phyloP scores from a whole-genome alignment of 1,140 invertebrate species.

The Magallana ariakensis region DNA sequence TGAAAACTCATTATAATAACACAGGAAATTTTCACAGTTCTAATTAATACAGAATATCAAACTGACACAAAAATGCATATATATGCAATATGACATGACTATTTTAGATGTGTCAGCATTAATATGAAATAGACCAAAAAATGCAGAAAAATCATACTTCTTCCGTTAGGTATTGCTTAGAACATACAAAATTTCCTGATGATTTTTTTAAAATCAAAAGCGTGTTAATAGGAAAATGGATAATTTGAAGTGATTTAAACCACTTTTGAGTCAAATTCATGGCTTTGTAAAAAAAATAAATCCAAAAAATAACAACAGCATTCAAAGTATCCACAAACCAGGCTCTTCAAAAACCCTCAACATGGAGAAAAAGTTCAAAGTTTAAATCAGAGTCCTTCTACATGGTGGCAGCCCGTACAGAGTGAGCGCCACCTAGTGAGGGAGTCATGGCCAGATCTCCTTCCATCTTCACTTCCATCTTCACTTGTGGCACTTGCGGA shows the following conservation, averaged over 20 bases:
- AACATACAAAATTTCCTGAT: constrained; percentile 34
- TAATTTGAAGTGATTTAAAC: constrained; percentile 23
- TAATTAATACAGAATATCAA: constrained; percentile 1
- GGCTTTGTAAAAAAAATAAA: constrained; percentile 16
- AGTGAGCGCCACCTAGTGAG: constrained; percentile 32
- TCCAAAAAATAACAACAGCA: neutral
- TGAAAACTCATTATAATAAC: neutral
- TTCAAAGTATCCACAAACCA: constrained; percentile 42
- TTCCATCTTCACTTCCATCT: neutral
- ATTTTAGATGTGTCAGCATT: neutral
- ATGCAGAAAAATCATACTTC: neutral
- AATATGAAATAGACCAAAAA: neutral
- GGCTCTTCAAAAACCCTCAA: constrained; percentile 17
- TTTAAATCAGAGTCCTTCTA: constrained; percentile 18
- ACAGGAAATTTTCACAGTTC: constrained; percentile 22
- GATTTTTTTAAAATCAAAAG: neutral
- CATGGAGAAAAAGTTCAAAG: constrained; percentile 19
- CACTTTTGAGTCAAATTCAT: constrained; percentile 8
- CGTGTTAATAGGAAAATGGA: constrained; percentile 17
- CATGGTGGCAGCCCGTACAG: neutral
- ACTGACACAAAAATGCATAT: neutral
- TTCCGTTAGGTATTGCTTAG: neutral
- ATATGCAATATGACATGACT: neutral
- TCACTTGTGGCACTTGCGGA: neutral
- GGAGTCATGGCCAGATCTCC: constrained; percentile 24